Conservation (phyloP, 2,113 vertebrate genomes). For the Lontra canadensis region DNA sequence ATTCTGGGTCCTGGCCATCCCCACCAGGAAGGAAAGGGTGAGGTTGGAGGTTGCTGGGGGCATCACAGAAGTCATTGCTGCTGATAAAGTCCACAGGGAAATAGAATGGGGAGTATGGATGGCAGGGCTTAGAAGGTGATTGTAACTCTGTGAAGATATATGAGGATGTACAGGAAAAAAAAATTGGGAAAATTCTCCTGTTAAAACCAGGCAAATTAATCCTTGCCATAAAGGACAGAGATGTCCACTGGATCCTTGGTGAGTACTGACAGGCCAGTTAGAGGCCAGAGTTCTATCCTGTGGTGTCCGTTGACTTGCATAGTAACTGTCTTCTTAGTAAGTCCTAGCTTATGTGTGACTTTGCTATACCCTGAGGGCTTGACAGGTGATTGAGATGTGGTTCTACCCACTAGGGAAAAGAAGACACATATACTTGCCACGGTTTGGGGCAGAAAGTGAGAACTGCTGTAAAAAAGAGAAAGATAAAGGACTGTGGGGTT, state of each 20-base stretch:
- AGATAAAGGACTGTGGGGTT: not conserved
- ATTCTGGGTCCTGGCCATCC: not conserved
- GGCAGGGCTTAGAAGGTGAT: not conserved
- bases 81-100: not conserved
- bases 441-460: not conserved
- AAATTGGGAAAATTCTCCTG: not conserved
- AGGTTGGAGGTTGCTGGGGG: not conserved
- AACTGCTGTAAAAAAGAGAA: not conserved
- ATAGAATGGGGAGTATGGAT: rapidly evolving
- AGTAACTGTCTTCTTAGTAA: not conserved
- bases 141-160: not conserved
- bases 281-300: not conserved
- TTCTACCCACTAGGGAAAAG: no score
- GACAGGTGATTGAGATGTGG: not conserved
- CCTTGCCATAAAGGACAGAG: not conserved
- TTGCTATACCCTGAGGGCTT: no score
- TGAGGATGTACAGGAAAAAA: not conserved
- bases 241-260: not conserved
- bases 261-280: not conserved
- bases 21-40: not conserved
- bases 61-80: not conserved
- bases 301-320: not conserved
- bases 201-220: not conserved
- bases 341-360: not conserved
- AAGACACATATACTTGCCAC: not conserved